Conservation (phyloP, 2,113 vertebrate genomes). For the Jacana jacana region DNA sequence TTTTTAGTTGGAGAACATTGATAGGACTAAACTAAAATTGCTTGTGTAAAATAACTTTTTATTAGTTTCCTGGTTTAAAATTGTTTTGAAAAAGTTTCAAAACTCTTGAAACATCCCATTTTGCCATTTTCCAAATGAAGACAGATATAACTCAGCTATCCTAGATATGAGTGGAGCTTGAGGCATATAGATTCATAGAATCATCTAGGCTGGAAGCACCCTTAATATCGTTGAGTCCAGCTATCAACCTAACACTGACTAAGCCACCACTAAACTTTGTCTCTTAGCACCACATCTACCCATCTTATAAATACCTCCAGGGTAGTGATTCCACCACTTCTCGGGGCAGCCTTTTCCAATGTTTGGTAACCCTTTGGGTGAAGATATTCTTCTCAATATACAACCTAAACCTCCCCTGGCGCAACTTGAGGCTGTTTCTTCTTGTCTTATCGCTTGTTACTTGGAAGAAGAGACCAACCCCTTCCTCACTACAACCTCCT, state of each 20-base stretch:
- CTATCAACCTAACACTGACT: neutral
- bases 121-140: neutral
- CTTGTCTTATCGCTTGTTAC: neutral
- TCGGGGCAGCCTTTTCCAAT: neutral
- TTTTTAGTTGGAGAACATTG: neutral
- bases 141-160: neutral
- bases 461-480: neutral
- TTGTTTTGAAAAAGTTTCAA: neutral
- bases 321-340: neutral
- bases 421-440: neutral
- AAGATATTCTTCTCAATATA: neutral
- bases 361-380: neutral
- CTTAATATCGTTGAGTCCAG: neutral
- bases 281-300: neutral
- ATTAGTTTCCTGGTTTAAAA: neutral
- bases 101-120: neutral
- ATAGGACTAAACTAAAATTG: neutral
- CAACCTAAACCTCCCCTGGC: neutral
- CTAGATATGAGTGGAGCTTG: neutral
- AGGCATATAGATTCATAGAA: neutral
- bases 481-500: neutral
- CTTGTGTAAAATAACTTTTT: neutral
- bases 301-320: neutral
- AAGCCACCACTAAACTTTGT: neutral
- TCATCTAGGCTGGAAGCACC: neutral